Base-by-base conservation (phyloP, 2,888 invertebrate species). In the Danaus chrysippus region DNA sequence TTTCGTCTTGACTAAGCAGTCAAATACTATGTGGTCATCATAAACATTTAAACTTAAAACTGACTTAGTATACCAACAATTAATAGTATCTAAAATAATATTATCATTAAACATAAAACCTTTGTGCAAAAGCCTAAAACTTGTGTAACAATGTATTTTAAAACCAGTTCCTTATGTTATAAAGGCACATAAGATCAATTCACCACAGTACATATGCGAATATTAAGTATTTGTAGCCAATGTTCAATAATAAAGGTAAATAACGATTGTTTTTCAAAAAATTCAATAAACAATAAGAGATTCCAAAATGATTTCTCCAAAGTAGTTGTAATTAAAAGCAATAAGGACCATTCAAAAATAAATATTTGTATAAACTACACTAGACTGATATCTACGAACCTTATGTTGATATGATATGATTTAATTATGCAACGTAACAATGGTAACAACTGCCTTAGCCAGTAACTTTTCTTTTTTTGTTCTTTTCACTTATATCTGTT, bases 161-260 rank as follows among this genome's bases (percentile, higher is more conserved):
- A 88, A 87, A 87, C 89, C 87, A 84, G 84, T 89, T 83, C 80
- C 80, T 83, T 83, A 79, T 76, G 74, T 81, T 80, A 82, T 76
- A 86, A 85, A 91, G 90, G 90, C 90, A 91, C 90, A 79, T 87
- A 87, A 89, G 81, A 89, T 87, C 78, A 82, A 83, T 87, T 81
- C 85, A 84, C 81, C 83, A 83, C 83, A 83, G 74, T 79, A 74
- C 23, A 34, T 69, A 66, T 62, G 70, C 72, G 67, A 66, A 56
- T 65, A 56, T 42, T 53, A 66, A 66, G 69, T 63, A 66, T 42
- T 56, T 61, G 64, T 62, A 66, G 58, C 59, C 58, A 62, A 64
- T 64, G 34, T 63, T 60, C 42, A 15, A 54, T 54, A 54, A 23
- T 65, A 54, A 54, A 23, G 15, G 41, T 54, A 54, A 54, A 54